Evolutionary conservation across 1,140 invertebrate species (phyloP), one percentile per base, ranked within the genome.

Genomic region (Phymorhynchus buccinoides): DNA sequence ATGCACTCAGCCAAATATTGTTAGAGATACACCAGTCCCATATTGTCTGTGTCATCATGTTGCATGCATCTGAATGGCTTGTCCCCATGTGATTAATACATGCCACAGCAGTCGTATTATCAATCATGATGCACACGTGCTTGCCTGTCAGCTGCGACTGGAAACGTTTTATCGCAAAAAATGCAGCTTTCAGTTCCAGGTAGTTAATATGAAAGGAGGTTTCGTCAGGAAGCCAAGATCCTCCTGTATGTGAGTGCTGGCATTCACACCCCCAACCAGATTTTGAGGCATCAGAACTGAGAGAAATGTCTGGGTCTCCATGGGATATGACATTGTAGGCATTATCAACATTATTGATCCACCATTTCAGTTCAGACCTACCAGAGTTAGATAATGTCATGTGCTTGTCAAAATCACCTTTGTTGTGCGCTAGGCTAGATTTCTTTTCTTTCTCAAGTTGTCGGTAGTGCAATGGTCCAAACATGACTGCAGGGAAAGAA

Each of bases 1-100:
- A 27, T 22, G 84, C 81, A 68, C 80, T 56, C 22, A 88, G 14
- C 86, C 84, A 87, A 30, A 86, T 85, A 32, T 81, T 84, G n/a
- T 83, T 71, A 30, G 85, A 78, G 41, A 86, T 85, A 77, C 85
- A 88, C 84, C 85, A 85, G 37, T 37, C 18, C 87, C 86, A 89
- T 39, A 88, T 87, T 14, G 84, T 27, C n/a, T 83, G 84, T 32
- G 86, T 80, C 52, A 90, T 81, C 22, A 37, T 7, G 71, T 87
- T 87, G 35, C 87, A 78, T 4, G 41, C 4, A 9, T 80, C 78
- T 7, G 78, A 80, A n/a, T 48, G 78, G 44, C 78, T 80, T 39
- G 78, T 75, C 4, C 71, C 71, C 71, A 75, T 75, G 30, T 75
- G 32, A 75, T 80, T 80, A 14, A 80, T 80, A 32, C 75, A 78